phyloP scores from a whole-genome alignment of 2,797 vertebrate genomes.

The Yasuhikotakia modesta region DNA sequence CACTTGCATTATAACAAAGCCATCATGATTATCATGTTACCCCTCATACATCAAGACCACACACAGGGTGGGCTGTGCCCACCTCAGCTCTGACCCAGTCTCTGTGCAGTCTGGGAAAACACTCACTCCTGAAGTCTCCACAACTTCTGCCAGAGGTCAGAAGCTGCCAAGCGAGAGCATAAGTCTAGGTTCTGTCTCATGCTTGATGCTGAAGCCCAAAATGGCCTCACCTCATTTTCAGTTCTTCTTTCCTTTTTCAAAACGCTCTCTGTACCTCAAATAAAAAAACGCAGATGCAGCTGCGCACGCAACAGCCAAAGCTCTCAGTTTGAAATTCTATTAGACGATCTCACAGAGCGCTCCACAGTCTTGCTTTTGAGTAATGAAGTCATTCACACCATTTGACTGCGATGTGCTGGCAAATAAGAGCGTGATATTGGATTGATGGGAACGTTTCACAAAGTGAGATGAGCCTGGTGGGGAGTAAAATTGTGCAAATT shows the following conservation, averaged over 20 bases:
- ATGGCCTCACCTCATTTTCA: constrained; percentile 44
- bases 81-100: too few species aligned
- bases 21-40: background rate
- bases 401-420: constrained; percentile 47
- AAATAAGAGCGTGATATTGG: constrained; percentile 38
- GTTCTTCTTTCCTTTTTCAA: constrained; percentile 51
- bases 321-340: constrained; percentile 30
- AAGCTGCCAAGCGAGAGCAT: constrained; percentile 28
- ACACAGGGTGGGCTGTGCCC: constrained; percentile 2
- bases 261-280: constrained; percentile 38
- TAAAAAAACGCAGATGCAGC: constrained; percentile 11
- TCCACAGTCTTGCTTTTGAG: background rate
- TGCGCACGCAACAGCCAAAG: constrained; percentile 15
- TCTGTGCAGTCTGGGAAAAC: constrained; percentile 16
- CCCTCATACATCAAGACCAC: constrained; percentile 8
- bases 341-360: constrained; percentile 19
- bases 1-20: background rate
- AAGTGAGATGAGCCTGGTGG: constrained; percentile 28
- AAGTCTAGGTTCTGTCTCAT: constrained; percentile 28
- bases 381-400: constrained; percentile 40
- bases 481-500: constrained; percentile 42
- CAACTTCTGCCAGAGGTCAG: background rate
- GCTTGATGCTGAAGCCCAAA: constrained; percentile 14
- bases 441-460: constrained; percentile 40
- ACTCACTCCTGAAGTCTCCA: constrained; percentile 17